Evolutionary conservation across 2,113 vertebrate genomes (phyloP).

Genomic region (Ciconia maguari): DNA sequence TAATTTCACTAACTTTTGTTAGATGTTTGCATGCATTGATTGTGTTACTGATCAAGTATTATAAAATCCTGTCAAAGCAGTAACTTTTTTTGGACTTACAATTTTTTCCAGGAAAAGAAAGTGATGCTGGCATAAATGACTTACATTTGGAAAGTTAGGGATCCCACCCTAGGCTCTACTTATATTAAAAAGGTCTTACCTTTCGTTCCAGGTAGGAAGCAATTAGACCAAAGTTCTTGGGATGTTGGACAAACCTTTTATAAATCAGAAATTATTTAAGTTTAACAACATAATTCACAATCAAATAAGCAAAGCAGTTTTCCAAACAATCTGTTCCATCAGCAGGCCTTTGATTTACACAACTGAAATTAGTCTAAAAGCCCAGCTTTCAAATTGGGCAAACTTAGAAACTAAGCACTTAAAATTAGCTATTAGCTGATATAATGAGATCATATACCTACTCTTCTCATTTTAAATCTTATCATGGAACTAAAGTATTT

Average conservation of each 20-base stretch:
- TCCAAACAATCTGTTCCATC: neutral
- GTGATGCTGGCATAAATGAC: neutral
- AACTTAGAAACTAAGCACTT: neutral
- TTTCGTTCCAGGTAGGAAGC: conserved; percentile 97
- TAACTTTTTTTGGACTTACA: neutral
- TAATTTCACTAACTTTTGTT: neutral
- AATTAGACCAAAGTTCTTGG: conserved; percentile 98
- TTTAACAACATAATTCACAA: conserved; percentile 8
- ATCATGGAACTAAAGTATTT: neutral
- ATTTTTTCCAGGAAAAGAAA: neutral
- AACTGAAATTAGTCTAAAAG: neutral
- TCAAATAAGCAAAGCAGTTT: neutral
- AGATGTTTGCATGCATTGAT: neutral
- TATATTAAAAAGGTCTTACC: conserved; percentile 74
- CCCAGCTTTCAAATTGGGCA: neutral
- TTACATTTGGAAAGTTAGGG: conserved; percentile 6
- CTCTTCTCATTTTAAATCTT: neutral
- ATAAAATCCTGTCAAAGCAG: neutral
- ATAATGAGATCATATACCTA: neutral
- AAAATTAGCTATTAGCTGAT: neutral
- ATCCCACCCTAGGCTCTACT: neutral
- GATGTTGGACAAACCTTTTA: conserved; percentile 95
- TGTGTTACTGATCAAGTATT: neutral
- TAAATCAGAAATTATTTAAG: conserved; percentile 40
- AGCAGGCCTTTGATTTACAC: neutral